phyloP scores from a whole-genome alignment of 2,888 invertebrate genomes.

The Parelbella ahira region DNA sequence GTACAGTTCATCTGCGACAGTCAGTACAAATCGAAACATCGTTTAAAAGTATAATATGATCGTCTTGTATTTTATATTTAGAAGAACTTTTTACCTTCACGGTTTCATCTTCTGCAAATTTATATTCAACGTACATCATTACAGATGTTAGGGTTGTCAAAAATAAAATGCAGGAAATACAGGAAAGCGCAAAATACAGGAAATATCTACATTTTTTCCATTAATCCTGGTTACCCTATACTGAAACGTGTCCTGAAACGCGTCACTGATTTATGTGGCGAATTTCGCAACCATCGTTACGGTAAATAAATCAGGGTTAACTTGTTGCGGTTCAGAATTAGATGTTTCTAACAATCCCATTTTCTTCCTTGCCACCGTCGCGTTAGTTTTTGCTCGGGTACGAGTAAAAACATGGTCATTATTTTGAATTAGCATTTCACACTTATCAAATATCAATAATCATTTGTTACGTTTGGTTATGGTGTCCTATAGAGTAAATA shows the following conservation, averaged over 20 bases:
- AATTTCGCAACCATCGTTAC: slow-evolving; percentile 63
- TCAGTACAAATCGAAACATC: neutral
- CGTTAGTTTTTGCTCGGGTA: neutral
- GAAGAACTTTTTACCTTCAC: neutral
- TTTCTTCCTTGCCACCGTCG: slow-evolving; percentile 4
- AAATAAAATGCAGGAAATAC: too few species aligned
- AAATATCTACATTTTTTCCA: neutral
- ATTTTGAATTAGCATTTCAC: too few species aligned
- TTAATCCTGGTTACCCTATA: neutral
- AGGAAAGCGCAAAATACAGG: too few species aligned
- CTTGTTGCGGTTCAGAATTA: slow-evolving; percentile 38
- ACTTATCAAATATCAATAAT: too few species aligned
- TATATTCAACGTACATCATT: neutral
- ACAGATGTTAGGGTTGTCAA: too few species aligned
- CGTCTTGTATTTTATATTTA: neutral
- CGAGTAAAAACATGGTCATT: too few species aligned
- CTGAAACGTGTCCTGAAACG: slow-evolving; percentile 8
- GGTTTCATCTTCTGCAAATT: slow-evolving; percentile 2
- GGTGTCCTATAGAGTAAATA: too few species aligned
- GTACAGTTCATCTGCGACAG: too few species aligned
- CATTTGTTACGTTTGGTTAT: too few species aligned
- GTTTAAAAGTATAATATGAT: neutral
- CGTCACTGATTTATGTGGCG: slow-evolving; percentile 55
- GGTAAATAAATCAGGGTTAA: slow-evolving; percentile 66
- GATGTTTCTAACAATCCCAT: slow-evolving; percentile 4